Conservation (phyloP, 2,888 invertebrate genomes). For the Syrphus vitripennis region DNA sequence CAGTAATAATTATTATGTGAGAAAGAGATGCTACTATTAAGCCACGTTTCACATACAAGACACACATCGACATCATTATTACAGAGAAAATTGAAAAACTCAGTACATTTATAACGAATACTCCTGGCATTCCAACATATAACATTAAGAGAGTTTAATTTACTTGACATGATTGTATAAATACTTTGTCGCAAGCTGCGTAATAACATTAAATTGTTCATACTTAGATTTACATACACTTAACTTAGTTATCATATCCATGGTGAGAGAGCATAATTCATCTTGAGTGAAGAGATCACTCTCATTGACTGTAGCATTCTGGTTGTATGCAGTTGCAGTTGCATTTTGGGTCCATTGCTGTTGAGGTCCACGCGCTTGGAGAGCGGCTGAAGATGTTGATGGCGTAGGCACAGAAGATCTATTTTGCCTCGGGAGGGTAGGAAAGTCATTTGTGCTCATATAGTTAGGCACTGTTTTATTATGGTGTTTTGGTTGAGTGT, state of each 20-base stretch:
- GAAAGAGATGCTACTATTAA: too few species aligned
- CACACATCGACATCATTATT: not conserved
- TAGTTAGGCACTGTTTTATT: not conserved
- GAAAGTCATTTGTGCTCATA: not conserved
- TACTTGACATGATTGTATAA: too few species aligned
- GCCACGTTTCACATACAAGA: not conserved
- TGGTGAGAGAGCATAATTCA: too few species aligned
- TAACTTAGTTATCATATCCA: too few species aligned
- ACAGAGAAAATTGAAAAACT: not conserved
- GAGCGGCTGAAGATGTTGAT: not conserved
- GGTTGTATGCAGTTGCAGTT: too few species aligned
- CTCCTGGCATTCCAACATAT: too few species aligned
- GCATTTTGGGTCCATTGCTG: not conserved
- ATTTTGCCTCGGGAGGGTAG: not conserved
- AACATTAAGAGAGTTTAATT: not conserved
- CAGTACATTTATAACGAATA: conserved; percentile 2
- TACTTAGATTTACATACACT: too few species aligned
- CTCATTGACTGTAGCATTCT: too few species aligned
- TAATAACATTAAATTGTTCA: too few species aligned
- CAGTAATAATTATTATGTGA: too few species aligned
- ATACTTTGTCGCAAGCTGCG: too few species aligned
- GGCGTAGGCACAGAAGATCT: not conserved
- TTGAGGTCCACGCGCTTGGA: not conserved
- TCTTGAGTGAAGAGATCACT: too few species aligned
- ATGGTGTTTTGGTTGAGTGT: not conserved